Base-by-base conservation (phyloP, 2,797 vertebrate genomes). In the Ctenopoma multispine region DNA sequence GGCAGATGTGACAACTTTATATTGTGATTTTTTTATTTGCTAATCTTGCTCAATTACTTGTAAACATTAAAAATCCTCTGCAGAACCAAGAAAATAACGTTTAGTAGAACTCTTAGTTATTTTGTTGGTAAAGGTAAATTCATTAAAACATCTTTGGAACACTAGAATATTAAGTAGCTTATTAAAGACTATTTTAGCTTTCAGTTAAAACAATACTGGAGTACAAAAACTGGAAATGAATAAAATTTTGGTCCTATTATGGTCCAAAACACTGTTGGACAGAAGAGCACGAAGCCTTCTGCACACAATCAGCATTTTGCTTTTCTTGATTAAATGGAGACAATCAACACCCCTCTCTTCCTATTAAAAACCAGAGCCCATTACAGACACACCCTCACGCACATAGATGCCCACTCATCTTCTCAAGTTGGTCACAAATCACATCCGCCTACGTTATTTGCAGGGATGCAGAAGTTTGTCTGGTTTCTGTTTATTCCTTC, bases 141-240 rank as follows among this genome's bases (percentile, higher is more conserved):
- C 27, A 72, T 83, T 75, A 75, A 83, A 82, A 81, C 44, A 83
- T 50, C 71, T 77, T 87, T 27, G 82, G 72, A 81, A 71, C 60
- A 55, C 89, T 91, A 91, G 18, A 66, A 89, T 87, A 90, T 84
- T 77, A 89, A 80, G 75, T 60, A 81, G 74, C 82, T 77, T 74
- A 79, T 86, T 82, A 48, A 84, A 77, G 23, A 89, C 92, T 93
- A 93, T 51, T 69, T 77, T 86, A 89, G 84, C 85, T 85, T 64
- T 79, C 46, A 64, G 51, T 74, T 73, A 76, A 84, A 87, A 77
- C 75, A 74, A 73, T 58, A 70, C 61, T 79, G 71, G 74, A 82
- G 80, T 89, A 90, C 64, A 91, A 92, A 92, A 88, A 73, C 72
- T 81, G 75, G 75, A 90, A 84, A 84, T 87, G 85, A 84, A 81